Base-by-base conservation (phyloP, 2,113 vertebrate species). In the Semicossyphus pulcher region DNA sequence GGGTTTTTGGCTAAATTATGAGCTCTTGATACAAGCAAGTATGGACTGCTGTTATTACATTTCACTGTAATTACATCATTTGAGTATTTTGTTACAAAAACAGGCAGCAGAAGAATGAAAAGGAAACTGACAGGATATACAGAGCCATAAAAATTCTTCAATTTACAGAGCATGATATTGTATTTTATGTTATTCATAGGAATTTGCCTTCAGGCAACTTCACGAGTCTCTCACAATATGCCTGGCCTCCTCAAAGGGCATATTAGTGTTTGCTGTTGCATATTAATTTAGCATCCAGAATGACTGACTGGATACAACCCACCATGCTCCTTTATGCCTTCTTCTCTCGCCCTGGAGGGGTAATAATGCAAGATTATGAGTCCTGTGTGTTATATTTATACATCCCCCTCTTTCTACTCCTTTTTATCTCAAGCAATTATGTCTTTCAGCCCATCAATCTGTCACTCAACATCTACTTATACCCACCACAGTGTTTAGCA, bases 211-310 rank as follows among this genome's bases (percentile, higher is more conserved):
- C 54, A 69, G 76, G 81, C 77, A 54, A 61, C 56, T 73, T 83
- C 51, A 45, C 73, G 3, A 78, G 82, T 80, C 68, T 56, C 5
- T 44, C 61, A 83, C 76, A 89, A 78, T 77, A 84, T 83, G 70
- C 81, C 41, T 11, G 63, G 60, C 62, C 72, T 88, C 71, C 88
- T 90, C 85, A 89, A 89, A 91, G 86, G 89, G 84, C 83, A 91
- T 86, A 88, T 90, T 92, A 88, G 81, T 81, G 84, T 81, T 92
- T 86, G 75, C 86, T 91, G 88, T 86, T 93, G 86, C 88, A 93
- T 91, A 90, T 91, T 91, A 91, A 92, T 93, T 89, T 86, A 88
- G 89, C 79, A 72, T 90, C 71, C 74, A 72, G 66, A 80, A 59
- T 81, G 79, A 88, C 34, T 85, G 85, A 86, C 81, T 90, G 84